A percentile compares a stretch with the other conserved stretches of the same genome.
Conservation (phyloP, 1,140 invertebrate genomes). For the Drosophila willistoni region DNA sequence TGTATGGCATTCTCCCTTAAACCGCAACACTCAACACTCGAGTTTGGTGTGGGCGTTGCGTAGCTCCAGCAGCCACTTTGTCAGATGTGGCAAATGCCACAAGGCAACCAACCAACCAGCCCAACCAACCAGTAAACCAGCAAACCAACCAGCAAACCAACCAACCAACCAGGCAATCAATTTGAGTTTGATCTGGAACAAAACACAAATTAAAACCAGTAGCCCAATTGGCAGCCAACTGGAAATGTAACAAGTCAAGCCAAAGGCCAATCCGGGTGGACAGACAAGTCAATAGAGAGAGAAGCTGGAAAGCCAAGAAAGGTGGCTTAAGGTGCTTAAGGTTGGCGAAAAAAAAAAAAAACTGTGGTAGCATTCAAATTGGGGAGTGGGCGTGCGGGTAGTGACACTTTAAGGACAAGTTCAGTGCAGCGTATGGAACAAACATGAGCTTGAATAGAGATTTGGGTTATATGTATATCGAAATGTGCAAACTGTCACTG, state of each 20-base stretch:
- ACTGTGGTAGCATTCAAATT: not conserved
- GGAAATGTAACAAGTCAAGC: slow-evolving; percentile 69
- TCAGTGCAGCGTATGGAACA: slow-evolving; percentile 34
- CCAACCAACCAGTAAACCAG: not conserved
- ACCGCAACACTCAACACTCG: slow-evolving; percentile 17
- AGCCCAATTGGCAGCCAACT: slow-evolving; percentile 58
- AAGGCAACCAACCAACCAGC: slow-evolving; percentile 19
- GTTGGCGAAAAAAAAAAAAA: not conserved
- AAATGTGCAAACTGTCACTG: not conserved
- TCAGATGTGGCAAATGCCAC: slow-evolving; percentile 68
- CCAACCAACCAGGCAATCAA: slow-evolving; percentile 41
- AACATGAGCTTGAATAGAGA: slow-evolving; percentile 52
- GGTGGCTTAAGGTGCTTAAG: not conserved
- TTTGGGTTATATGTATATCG: slow-evolving; percentile 34
- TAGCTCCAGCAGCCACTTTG: slow-evolving; percentile 65
- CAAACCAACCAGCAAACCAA: not conserved
- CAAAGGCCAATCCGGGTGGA: slow-evolving; percentile 74
- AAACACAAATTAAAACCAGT: slow-evolving; percentile 60
- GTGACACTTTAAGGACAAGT: slow-evolving; percentile 57
- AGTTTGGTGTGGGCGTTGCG: slow-evolving; percentile 67
- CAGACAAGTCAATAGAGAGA: slow-evolving; percentile 56
- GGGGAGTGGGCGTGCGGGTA: not conserved
- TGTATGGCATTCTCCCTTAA: not conserved
- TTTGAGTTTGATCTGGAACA: slow-evolving; percentile 23
- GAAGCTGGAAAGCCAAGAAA: slow-evolving; percentile 14